Evolutionary conservation across 2,888 invertebrate species (phyloP).

Genomic region (Thecophora atra): DNA sequence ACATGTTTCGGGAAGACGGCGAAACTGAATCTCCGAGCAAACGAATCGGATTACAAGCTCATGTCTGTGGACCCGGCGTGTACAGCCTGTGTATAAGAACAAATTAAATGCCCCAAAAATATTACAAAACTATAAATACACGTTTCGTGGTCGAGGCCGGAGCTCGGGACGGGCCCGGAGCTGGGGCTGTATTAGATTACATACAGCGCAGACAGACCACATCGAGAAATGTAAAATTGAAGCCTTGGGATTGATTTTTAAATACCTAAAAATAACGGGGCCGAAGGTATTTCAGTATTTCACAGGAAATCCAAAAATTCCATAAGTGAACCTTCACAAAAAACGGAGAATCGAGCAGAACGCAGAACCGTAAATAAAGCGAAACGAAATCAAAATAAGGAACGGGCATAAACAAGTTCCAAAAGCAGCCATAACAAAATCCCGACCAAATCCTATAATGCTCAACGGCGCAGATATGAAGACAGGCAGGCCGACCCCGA

Average conservation of each 20-base stretch:
- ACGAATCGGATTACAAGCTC: no score
- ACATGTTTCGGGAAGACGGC: neutral
- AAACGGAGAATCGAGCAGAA: constrained; percentile 10
- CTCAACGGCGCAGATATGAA: constrained; percentile 14
- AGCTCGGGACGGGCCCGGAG: no score
- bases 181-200: constrained; percentile 18
- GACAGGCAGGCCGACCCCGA: neutral
- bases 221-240: constrained; percentile 39
- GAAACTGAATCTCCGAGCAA: no score
- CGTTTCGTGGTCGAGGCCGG: neutral
- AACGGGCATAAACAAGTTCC: constrained; percentile 29
- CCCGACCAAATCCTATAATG: constrained; percentile 43
- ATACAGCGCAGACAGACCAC: constrained; percentile 36
- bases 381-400: constrained; percentile 5
- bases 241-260: constrained; percentile 18
- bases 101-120: constrained; percentile 1
- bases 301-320: constrained; percentile 44
- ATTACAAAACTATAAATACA: neutral
- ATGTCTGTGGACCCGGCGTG: no score
- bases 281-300: constrained; percentile 45
- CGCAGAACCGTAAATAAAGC: constrained; percentile 4
- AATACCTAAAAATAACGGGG: constrained; percentile 34
- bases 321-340: neutral
- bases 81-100: neutral
- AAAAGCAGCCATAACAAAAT: constrained; percentile 22